phyloP scores from a whole-genome alignment of 2,797 vertebrate genomes.

The Sebastiscus albofasciatus region DNA sequence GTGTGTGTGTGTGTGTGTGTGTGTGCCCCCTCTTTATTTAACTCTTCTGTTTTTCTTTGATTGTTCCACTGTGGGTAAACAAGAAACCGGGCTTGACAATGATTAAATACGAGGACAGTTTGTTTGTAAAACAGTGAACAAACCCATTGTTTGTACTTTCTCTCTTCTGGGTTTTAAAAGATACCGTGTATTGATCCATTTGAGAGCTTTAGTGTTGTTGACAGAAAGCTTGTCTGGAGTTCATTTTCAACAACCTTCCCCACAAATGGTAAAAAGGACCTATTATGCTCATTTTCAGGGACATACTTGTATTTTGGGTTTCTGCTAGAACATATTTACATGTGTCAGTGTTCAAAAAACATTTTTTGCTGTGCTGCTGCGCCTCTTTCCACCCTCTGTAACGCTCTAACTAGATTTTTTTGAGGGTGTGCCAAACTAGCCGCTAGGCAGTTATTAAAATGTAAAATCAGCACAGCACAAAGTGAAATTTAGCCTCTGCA shows the following conservation, averaged over 20 bases:
- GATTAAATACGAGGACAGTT: background rate
- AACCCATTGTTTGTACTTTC: slow-evolving; percentile 30
- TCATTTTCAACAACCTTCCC: slow-evolving; percentile 44
- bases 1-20: background rate
- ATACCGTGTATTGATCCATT: slow-evolving; percentile 22
- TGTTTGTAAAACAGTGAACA: slow-evolving; percentile 13
- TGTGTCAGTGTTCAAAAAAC: too few species aligned
- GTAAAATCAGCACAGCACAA: too few species aligned
- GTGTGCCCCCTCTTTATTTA: background rate
- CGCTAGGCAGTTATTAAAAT: too few species aligned
- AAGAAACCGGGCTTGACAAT: slow-evolving; percentile 13
- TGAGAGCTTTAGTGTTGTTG: background rate
- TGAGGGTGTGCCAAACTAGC: too few species aligned
- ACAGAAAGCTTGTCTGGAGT: slow-evolving; percentile 17
- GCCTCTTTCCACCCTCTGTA: too few species aligned
- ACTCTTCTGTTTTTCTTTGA: slow-evolving; percentile 14
- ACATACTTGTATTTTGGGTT: too few species aligned
- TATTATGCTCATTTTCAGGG: too few species aligned
- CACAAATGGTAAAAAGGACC: background rate
- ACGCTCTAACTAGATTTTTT: too few species aligned
- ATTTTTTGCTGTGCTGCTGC: too few species aligned
- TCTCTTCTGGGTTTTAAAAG: slow-evolving; percentile 9
- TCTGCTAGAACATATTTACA: too few species aligned
- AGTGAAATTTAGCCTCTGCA: too few species aligned
- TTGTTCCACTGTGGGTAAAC: slow-evolving; percentile 12